Evolutionary conservation across 2,797 vertebrate genomes (phyloP).

Genomic region (Peromyscus eremicus): DNA sequence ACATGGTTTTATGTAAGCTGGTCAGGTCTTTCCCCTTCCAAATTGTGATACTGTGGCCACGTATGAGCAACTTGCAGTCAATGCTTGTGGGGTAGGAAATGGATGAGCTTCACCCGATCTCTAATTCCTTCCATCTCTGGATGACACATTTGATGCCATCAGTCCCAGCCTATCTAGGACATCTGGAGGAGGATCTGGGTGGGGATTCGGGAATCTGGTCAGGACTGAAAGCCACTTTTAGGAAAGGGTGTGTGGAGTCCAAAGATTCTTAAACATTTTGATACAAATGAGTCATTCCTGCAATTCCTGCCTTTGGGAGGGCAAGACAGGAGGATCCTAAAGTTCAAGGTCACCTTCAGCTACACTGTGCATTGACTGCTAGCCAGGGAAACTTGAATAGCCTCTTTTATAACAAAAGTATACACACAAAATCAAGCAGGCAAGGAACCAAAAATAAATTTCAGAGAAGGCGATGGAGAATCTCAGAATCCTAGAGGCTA

Average conservation of each 20-base stretch:
- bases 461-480: too few relatives aligned
- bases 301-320: too few relatives aligned
- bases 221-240: background rate
- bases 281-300: background rate
- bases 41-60: background rate
- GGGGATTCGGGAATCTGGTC: background rate
- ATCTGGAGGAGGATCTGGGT: background rate
- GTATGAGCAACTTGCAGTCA: background rate
- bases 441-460: too few relatives aligned
- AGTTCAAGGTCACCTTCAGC: too few relatives aligned
- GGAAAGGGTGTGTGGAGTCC: background rate
- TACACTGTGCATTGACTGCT: too few relatives aligned
- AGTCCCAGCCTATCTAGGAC: background rate
- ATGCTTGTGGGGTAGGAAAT: background rate
- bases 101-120: background rate
- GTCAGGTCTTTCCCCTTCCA: background rate
- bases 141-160: background rate
- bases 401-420: too few relatives aligned
- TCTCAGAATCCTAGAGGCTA: too few relatives aligned
- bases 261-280: background rate
- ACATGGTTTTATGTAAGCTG: too few relatives aligned
- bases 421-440: too few relatives aligned
- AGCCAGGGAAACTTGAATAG: too few relatives aligned
- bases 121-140: background rate
- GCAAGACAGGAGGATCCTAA: too few relatives aligned